A percentile compares a stretch with the other conserved stretches of the same genome.
These are phyloP conservation scores for Leptocoma aspasia DNA, from an alignment of 2,113 vertebrate genomes.

Conservation along the genomic window DNA sequence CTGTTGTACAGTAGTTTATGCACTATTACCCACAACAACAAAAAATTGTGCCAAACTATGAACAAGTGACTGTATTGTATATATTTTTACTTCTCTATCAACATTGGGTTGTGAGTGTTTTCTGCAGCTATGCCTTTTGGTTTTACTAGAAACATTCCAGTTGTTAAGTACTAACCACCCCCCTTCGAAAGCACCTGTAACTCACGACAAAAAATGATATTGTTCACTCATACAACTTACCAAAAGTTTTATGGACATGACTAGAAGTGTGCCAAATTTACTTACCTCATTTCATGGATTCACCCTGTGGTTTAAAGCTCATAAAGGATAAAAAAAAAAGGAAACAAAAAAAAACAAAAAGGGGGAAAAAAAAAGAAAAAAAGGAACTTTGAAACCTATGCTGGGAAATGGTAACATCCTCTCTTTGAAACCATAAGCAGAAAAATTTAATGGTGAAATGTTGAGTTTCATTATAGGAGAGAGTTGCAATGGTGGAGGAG, in stretches of 20 bases:
- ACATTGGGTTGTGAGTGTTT: slow-evolving; percentile 88
- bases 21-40: slow-evolving; percentile 88
- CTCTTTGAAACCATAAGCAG: slow-evolving; percentile 63
- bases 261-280: slow-evolving; percentile 91
- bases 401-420: slow-evolving; percentile 43
- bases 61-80: slow-evolving; percentile 94
- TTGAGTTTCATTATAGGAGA: slow-evolving; percentile 63
- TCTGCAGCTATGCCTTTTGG: slow-evolving; percentile 83
- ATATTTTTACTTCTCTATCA: slow-evolving; percentile 85
- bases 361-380: neutral
- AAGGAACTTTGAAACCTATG: slow-evolving; percentile 46
- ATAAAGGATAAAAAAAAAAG: slow-evolving; percentile 7
- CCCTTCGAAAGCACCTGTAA: slow-evolving; percentile 91
- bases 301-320: slow-evolving; percentile 83
- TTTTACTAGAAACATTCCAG: slow-evolving; percentile 87
- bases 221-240: slow-evolving; percentile 82
- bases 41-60: slow-evolving; percentile 94
- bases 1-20: slow-evolving; percentile 95
- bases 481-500: slow-evolving; percentile 62
- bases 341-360: neutral
- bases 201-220: slow-evolving; percentile 83
- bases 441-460: slow-evolving; percentile 60
- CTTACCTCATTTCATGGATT: slow-evolving; percentile 92
- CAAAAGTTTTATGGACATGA: slow-evolving; percentile 89
- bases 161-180: slow-evolving; percentile 83